A percentile compares a stretch with the other conserved stretches of the same genome.
phyloP scores from a whole-genome alignment of 2,113 vertebrate species.

The Sterrhoptilus dennistouni region DNA sequence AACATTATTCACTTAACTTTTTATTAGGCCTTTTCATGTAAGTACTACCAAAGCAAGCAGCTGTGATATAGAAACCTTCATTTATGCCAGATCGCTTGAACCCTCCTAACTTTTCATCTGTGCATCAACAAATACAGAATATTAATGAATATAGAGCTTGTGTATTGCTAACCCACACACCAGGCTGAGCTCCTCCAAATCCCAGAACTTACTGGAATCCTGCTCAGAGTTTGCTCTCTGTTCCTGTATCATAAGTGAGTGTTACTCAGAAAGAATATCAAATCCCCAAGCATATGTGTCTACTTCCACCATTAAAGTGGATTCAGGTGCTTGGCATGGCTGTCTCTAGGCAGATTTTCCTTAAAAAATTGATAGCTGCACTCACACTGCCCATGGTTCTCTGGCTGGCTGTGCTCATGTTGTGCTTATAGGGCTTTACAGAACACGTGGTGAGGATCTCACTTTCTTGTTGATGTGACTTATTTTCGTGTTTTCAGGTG shows the following conservation, averaged over 20 bases:
- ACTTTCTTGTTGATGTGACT: conserved; percentile 46
- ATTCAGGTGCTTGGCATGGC: conserved; percentile 71
- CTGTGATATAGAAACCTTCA: neutral
- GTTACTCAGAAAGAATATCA: conserved; percentile 64
- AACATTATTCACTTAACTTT: conserved; percentile 35
- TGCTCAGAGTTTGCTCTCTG: neutral
- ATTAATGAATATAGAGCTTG: neutral
- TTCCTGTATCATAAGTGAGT: conserved; percentile 52
- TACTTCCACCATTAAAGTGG: conserved; percentile 57
- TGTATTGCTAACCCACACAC: neutral
- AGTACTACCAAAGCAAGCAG: neutral
- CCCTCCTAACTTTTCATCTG: neutral
- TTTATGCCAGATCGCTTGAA: neutral
- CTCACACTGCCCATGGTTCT: neutral
- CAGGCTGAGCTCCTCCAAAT: neutral
- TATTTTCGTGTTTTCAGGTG: conserved; percentile 65
- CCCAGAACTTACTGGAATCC: neutral
- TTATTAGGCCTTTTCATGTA: conserved; percentile 2
- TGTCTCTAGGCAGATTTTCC: conserved; percentile 46
- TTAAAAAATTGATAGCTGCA: conserved; percentile 45
- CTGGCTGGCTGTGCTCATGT: conserved; percentile 33
- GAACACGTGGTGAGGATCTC: neutral
- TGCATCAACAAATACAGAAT: neutral
- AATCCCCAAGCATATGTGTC: conserved; percentile 50
- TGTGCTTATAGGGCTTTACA: conserved; percentile 22